phyloP scores from a whole-genome alignment of 2,888 invertebrate genomes.

The Coleophora flavipennella region DNA sequence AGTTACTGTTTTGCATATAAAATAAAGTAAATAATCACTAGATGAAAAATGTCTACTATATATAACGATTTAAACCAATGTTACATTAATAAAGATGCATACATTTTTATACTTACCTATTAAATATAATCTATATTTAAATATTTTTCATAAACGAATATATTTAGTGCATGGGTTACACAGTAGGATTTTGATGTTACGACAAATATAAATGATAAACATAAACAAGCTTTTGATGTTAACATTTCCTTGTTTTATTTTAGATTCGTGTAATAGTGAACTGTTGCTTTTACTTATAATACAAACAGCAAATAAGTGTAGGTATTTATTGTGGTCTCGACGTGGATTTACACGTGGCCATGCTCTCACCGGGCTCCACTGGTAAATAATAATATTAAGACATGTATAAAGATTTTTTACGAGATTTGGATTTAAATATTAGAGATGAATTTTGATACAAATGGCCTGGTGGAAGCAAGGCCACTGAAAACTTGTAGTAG shows the following conservation, averaged over 20 bases:
- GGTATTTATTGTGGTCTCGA: conserved; percentile 32
- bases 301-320: conserved; percentile 26
- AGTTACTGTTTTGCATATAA: no score
- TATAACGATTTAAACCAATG: conserved; percentile 7
- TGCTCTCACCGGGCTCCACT: conserved; percentile 33
- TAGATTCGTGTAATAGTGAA: conserved; percentile 31
- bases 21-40: no score
- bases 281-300: conserved; percentile 36
- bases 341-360: conserved; percentile 25
- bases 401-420: conserved; percentile 12
- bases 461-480: conserved; percentile 36
- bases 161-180: conserved; percentile 38
- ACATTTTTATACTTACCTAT: conserved; percentile 27
- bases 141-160: conserved; percentile 35
- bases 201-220: conserved; percentile 10
- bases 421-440: conserved; percentile 22
- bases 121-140: conserved; percentile 16
- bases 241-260: conserved; percentile 25
- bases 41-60: conserved; percentile 9
- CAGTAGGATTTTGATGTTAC: conserved; percentile 29
- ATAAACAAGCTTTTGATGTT: conserved; percentile 46
- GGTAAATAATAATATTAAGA: conserved; percentile 10
- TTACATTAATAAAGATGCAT: conserved; percentile 17
- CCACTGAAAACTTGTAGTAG: conserved; percentile 29
- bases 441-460: conserved; percentile 7